A percentile compares a stretch with the other conserved stretches of the same genome.
Conservation (phyloP, 1,140 invertebrate species). For the Chironomus tepperi region DNA sequence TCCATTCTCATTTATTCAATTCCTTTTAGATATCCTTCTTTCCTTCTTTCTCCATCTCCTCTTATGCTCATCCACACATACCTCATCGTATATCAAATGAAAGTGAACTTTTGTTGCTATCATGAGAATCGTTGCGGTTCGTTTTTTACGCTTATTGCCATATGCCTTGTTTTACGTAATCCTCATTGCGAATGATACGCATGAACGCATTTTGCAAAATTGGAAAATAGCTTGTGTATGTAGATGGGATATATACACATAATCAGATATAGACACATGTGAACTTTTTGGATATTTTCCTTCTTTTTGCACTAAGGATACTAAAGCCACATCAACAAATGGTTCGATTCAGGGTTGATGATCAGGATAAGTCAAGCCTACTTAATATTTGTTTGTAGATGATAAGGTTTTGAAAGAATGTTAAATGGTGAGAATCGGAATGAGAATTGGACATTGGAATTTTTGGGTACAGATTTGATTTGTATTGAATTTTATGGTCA, state of each 20-base stretch:
- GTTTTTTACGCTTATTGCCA: neutral
- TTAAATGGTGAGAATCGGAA: too few relatives aligned
- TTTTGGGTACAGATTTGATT: too few relatives aligned
- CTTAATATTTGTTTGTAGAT: too few relatives aligned
- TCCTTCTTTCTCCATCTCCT: too few relatives aligned
- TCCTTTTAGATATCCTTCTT: too few relatives aligned
- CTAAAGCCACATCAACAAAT: neutral
- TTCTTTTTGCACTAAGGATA: neutral
- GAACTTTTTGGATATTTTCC: neutral
- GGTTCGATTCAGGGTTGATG: neutral
- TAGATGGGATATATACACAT: too few relatives aligned
- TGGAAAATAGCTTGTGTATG: neutral
- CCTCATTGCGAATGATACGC: neutral
- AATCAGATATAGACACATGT: neutral
- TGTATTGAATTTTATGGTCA: too few relatives aligned
- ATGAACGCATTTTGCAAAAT: slow-evolving; percentile 5
- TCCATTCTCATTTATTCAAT: neutral
- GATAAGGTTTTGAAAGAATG: too few relatives aligned
- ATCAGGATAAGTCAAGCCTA: too few relatives aligned
- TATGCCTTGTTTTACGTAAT: slow-evolving; percentile 14
- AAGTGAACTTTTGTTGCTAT: neutral
- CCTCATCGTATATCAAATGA: too few relatives aligned
- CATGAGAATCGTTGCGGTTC: neutral
- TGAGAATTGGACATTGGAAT: too few relatives aligned
- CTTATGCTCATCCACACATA: too few relatives aligned